phyloP scores from a whole-genome alignment of 1,140 invertebrate species.

The Panulirus ornatus region DNA sequence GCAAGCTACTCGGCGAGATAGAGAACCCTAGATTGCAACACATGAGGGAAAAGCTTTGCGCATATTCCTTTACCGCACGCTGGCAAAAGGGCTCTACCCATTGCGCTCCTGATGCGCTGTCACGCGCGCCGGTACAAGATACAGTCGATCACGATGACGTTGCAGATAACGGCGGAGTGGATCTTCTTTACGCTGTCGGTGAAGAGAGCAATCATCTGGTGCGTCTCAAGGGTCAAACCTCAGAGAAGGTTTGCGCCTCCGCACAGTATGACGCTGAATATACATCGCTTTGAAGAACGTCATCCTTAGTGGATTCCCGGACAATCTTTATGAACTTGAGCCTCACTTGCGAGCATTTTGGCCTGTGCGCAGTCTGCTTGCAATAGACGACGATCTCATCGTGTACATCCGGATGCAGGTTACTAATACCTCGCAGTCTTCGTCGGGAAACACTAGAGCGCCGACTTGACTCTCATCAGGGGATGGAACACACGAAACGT shows the following conservation, averaged over 20 bases:
- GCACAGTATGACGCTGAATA: neutral
- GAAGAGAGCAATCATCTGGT: neutral
- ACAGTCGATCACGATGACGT: no score
- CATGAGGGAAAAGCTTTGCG: no score
- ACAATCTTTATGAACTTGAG: neutral
- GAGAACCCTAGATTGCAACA: no score
- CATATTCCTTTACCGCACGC: no score
- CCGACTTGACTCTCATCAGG: neutral
- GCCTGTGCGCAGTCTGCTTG: neutral
- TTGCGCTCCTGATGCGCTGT: slow-evolving; percentile 6
- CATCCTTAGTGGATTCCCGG: neutral
- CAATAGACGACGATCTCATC: neutral
- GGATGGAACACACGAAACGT: neutral
- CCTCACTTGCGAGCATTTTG: neutral
- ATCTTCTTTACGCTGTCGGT: neutral
- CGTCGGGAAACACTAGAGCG: neutral
- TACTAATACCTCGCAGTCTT: neutral
- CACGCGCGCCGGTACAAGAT: slow-evolving; percentile 11
- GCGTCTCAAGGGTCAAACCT: neutral
- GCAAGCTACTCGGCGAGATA: no score
- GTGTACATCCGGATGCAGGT: neutral
- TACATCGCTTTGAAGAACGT: neutral
- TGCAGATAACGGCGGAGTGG: neutral
- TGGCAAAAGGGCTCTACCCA: no score
- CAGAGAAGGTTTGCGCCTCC: no score